phyloP scores from a whole-genome alignment of 2,888 invertebrate species.

The Drosophila robusta region DNA sequence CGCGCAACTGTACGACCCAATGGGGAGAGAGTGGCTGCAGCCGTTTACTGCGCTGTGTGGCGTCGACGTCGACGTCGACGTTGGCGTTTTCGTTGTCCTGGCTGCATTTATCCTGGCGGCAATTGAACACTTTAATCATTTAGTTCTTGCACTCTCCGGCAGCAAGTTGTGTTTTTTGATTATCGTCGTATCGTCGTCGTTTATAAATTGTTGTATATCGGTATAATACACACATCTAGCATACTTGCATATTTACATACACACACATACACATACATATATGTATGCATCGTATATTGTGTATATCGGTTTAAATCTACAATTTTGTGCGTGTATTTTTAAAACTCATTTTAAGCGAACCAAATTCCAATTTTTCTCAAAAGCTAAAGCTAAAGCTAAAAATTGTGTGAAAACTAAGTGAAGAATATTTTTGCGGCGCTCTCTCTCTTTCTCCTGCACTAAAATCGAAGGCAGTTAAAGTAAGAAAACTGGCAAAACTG shows the following conservation, averaged over 20 bases:
- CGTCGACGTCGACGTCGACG: conserved; percentile 21
- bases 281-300: conserved; percentile 44
- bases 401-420: conserved; percentile 38
- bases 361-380: conserved; percentile 44
- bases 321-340: conserved; percentile 68
- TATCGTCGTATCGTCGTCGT: conserved; percentile 80
- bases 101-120: conserved; percentile 80
- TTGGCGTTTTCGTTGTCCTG: conserved; percentile 65
- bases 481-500: conserved; percentile 45
- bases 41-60: conserved; percentile 32
- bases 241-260: conserved; percentile 51
- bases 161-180: conserved; percentile 85
- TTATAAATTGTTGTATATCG: conserved; percentile 80
- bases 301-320: conserved; percentile 62
- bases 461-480: conserved; percentile 47
- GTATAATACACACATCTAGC: conserved; percentile 73
- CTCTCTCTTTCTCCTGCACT: conserved; percentile 28
- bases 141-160: conserved; percentile 86
- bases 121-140: conserved; percentile 83
- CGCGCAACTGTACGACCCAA: conserved; percentile 52
- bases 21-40: conserved; percentile 38
- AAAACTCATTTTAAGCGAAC: conserved; percentile 62
- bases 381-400: conserved; percentile 23
- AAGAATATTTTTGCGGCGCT: conserved; percentile 50
- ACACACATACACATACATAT: conserved; percentile 33